A percentile compares a stretch with the other conserved stretches of the same genome.
These are phyloP conservation scores for Plutomurus gul DNA, from an alignment of 1,140 invertebrate species.

Conservation along the genomic window DNA sequence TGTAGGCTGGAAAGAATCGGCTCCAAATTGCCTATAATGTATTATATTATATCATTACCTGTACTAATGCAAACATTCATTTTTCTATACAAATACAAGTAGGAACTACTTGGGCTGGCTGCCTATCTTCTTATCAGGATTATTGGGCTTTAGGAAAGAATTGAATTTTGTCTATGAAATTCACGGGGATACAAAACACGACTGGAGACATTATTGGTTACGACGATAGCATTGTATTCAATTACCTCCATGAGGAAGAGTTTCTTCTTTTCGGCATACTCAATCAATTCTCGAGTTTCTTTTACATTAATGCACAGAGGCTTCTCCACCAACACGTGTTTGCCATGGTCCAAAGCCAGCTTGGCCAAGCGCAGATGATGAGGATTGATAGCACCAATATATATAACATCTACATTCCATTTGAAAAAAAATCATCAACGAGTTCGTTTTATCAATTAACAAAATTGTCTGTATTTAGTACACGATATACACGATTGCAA, in stretches of 20 bases:
- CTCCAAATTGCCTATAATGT: slow-evolving; percentile 65
- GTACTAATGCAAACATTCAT: too few species aligned
- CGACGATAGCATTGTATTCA: too few species aligned
- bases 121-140: too few species aligned
- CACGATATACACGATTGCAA: neutral
- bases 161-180: too few species aligned
- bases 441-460: neutral
- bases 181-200: too few species aligned
- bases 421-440: neutral
- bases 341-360: slow-evolving; percentile 60
- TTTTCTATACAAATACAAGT: neutral
- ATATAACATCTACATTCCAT: slow-evolving; percentile 62
- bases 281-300: slow-evolving; percentile 55
- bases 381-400: slow-evolving; percentile 60
- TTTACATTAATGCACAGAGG: slow-evolving; percentile 60
- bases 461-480: neutral
- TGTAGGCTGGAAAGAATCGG: slow-evolving; percentile 61
- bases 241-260: slow-evolving; percentile 60
- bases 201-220: too few species aligned
- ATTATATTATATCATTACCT: too few species aligned
- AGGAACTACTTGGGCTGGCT: too few species aligned
- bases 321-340: slow-evolving; percentile 64
- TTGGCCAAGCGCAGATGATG: slow-evolving; percentile 58
- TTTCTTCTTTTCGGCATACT: slow-evolving; percentile 56
- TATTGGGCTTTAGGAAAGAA: too few species aligned